Evolutionary conservation across 1,140 invertebrate genomes (phyloP).

Genomic region (Druon quercuslanigerum): DNA sequence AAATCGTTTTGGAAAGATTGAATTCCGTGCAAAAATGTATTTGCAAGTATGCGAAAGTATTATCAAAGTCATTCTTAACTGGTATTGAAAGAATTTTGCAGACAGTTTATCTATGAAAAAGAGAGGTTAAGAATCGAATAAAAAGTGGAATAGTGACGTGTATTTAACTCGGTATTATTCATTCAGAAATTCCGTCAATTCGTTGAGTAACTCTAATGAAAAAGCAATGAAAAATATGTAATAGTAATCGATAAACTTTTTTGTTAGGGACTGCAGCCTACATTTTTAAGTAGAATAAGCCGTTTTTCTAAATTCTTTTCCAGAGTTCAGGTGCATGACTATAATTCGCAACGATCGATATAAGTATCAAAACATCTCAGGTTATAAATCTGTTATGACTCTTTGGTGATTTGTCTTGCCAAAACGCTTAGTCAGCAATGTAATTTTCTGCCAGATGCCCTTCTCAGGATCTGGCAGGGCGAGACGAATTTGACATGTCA

Average conservation of each 20-base stretch:
- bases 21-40: too few relatives aligned
- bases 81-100: conserved; percentile 7
- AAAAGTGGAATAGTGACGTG: too few relatives aligned
- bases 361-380: not conserved
- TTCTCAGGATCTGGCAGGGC: too few relatives aligned
- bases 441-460: too few relatives aligned
- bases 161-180: too few relatives aligned
- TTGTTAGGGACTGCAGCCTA: not conserved
- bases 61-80: not conserved
- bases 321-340: not conserved
- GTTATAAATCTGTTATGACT: too few relatives aligned
- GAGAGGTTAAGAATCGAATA: not conserved
- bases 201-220: not conserved
- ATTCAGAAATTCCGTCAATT: not conserved
- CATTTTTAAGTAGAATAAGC: not conserved
- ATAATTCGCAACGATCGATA: too few relatives aligned
- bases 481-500: too few relatives aligned
- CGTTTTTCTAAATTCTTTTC: not conserved
- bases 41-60: too few relatives aligned
- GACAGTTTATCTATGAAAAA: not conserved
- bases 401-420: too few relatives aligned
- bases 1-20: too few relatives aligned
- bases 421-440: too few relatives aligned
- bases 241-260: not conserved
- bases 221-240: not conserved